These are phyloP conservation scores for Chrysopa pallens DNA, from an alignment of 1,140 invertebrate species.

Conservation along the genomic window DNA sequence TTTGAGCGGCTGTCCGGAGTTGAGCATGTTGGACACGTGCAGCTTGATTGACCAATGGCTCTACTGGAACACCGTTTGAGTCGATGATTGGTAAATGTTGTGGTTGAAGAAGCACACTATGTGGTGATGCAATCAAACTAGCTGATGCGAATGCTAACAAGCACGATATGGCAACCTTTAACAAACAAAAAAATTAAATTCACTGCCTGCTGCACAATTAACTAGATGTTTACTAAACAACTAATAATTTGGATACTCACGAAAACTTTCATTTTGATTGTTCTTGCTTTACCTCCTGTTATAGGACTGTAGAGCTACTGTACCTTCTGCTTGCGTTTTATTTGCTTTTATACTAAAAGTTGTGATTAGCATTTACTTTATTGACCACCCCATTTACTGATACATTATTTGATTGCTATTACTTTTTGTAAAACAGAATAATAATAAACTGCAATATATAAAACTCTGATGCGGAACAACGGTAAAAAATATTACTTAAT, in stretches of 20 bases:
- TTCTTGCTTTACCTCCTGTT: background rate
- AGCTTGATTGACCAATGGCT: constrained; percentile 33
- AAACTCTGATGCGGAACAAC: too few species aligned
- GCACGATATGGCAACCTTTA: background rate
- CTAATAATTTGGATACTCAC: background rate
- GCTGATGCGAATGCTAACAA: background rate
- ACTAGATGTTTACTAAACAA: background rate
- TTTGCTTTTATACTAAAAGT: too few species aligned
- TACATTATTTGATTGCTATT: too few species aligned
- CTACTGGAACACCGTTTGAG: constrained; percentile 30
- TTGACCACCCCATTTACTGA: too few species aligned
- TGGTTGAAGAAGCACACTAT: too few species aligned
- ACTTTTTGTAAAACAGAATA: too few species aligned
- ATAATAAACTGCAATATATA: too few species aligned
- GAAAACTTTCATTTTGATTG: background rate
- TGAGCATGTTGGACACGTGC: constrained; percentile 32
- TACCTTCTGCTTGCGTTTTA: too few species aligned
- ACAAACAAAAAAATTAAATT: background rate
- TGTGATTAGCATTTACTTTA: too few species aligned
- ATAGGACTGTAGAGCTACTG: background rate
- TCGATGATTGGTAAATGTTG: constrained; percentile 9
- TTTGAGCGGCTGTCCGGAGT: constrained; percentile 10
- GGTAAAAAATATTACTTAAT: too few species aligned
- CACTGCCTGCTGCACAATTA: background rate
- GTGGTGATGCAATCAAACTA: background rate